Evolutionary conservation across 2,888 invertebrate species (phyloP).

Genomic region (Phasia obesa): DNA sequence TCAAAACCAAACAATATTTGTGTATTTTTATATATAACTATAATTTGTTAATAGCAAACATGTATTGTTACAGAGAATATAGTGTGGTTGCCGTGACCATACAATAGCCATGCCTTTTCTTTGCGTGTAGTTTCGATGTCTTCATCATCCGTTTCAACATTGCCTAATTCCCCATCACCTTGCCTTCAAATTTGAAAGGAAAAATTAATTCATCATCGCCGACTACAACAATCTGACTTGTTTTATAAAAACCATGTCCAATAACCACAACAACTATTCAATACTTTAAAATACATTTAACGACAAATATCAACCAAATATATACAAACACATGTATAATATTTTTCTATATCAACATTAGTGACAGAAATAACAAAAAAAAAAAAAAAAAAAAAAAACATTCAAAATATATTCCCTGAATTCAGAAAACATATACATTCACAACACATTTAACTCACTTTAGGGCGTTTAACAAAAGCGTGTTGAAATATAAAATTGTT

Average conservation of each 20-base stretch:
- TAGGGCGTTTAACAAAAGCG: conserved; percentile 64
- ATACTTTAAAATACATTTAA: conserved; percentile 62
- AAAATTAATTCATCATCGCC: not conserved
- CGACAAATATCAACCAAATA: conserved; percentile 44
- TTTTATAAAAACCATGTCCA: conserved; percentile 65
- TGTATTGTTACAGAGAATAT: no score
- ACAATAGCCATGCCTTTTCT: no score
- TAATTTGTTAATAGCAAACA: no score
- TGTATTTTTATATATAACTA: no score
- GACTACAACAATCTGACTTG: not conserved
- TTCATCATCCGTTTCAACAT: no score
- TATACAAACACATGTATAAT: conserved; percentile 34
- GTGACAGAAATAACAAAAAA: conserved; percentile 46
- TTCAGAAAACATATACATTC: conserved; percentile 7
- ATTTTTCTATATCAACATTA: not conserved
- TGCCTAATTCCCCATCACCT: no score
- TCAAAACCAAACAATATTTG: no score
- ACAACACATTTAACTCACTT: conserved; percentile 49
- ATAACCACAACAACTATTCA: conserved; percentile 69
- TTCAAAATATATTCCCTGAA: conserved; percentile 55
- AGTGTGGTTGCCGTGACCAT: no score
- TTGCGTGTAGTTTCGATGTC: no score
- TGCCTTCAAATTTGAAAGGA: not conserved
- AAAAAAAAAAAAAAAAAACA: conserved; percentile 38
- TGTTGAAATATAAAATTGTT: conserved; percentile 66